Conservation (phyloP, 2,888 invertebrate genomes). For the Physocephala rufipes region DNA sequence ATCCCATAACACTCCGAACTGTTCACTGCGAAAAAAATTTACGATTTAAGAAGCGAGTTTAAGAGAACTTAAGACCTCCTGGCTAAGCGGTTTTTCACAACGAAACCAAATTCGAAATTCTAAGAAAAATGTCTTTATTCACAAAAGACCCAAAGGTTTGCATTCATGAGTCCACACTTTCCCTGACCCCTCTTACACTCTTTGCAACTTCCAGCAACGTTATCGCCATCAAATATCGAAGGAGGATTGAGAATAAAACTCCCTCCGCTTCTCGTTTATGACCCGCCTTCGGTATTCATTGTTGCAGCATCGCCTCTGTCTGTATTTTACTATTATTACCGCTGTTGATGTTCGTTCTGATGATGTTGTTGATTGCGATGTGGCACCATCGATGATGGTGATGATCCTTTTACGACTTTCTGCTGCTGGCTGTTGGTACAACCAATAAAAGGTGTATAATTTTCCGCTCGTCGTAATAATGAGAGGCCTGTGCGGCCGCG, state of each 20-base stretch:
- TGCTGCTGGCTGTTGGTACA: conserved; percentile 29
- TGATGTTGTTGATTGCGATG: conserved; percentile 33
- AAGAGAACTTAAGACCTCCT: neutral
- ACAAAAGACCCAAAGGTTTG: conserved; percentile 23
- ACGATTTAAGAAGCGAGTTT: conserved; percentile 13
- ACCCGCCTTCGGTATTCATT: conserved; percentile 13
- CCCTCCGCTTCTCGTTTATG: neutral
- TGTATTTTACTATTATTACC: conserved; percentile 48
- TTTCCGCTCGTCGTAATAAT: conserved; percentile 5
- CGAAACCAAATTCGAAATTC: conserved; percentile 16
- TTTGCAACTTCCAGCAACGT: neutral
- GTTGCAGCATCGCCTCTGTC: conserved; percentile 37
- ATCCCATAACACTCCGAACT: too few relatives aligned
- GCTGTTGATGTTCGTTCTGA: conserved; percentile 42
- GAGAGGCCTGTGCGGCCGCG: too few relatives aligned
- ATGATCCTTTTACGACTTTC: conserved; percentile 27
- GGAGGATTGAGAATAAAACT: neutral
- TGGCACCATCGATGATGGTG: conserved; percentile 27
- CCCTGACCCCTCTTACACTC: neutral
- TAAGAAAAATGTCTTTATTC: conserved; percentile 3
- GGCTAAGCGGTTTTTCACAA: neutral
- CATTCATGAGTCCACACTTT: neutral
- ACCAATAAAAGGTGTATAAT: conserved; percentile 45
- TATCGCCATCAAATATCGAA: neutral
- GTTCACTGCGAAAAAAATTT: neutral